Base-by-base conservation (phyloP, 2,888 invertebrate genomes). In the Pycnomerus fuliginosus region DNA sequence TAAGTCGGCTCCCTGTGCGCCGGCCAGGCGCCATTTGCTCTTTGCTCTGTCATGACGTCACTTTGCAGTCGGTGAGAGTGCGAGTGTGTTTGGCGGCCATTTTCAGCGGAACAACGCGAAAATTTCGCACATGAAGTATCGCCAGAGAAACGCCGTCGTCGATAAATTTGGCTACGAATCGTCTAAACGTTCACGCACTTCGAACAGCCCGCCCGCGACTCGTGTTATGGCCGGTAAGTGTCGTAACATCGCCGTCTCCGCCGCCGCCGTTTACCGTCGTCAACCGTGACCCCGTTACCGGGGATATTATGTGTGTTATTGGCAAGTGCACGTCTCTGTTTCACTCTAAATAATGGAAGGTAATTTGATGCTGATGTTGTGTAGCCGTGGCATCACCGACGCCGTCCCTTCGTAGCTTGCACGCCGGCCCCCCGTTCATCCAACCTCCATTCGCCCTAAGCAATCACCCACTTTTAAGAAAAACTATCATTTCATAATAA, bases 211-310 rank as follows among this genome's bases (percentile, higher is more conserved):
- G 58, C 54, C 63, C 61, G 60, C 59, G 55, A 60, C 55, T 52
- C 61, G 64, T 84, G 84, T 83, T 83, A 85, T 85, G 85, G 85
- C 85, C 84, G 84, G 84, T 84, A 84, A 84, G 84, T 83, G 76
- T 75, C 74, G 53, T 58, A 55, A 58, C 61, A 58, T 53, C 34
- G 39, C 38, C 62, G 60, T 58, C 61, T 62, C 58, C 58, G 58
- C 55, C 34, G 39, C 38, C 62, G 60, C 58, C 61, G 64, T 58
- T 59, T 40, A 38, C 47, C 47, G 46, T 48, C 62, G 62, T 57
- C 65, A 65, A 57, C 68, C 66, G 67, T 69, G 69, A 69, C 69
- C 68, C 65, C 68, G 64, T 37, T 35, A 32, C 24, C 53, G 50
- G 56, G 57, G 58, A 51, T 52, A 58, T 60, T 56, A 52, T 63